Percentiles rank a stretch among this genome's conserved stretches.
Evolutionary conservation across 2,797 vertebrate genomes (phyloP).

Genomic region (Ctenosaura bakeri): DNA sequence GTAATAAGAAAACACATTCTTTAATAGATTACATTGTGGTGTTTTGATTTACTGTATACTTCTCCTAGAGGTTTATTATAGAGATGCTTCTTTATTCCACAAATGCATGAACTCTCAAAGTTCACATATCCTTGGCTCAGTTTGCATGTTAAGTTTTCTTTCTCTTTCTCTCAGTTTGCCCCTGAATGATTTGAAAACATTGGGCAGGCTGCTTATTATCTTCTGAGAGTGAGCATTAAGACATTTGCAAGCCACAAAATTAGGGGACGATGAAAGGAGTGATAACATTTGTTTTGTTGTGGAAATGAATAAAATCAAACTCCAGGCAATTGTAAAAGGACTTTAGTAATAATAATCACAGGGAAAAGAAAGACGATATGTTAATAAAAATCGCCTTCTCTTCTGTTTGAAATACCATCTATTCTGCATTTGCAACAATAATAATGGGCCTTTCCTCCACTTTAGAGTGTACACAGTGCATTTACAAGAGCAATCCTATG

Average conservation of each 20-base stretch:
- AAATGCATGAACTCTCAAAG: conserved; percentile 20
- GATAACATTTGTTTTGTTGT: conserved; percentile 51
- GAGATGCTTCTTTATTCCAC: neutral
- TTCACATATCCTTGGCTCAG: conserved; percentile 13
- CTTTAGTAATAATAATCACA: conserved; percentile 39
- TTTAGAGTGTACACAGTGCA: conserved; percentile 20
- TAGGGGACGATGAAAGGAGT: conserved; percentile 40
- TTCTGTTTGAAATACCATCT: conserved; percentile 55
- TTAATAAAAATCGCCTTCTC: conserved; percentile 58
- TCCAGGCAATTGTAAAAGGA: conserved; percentile 42
- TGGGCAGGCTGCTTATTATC: conserved; percentile 26
- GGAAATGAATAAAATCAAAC: conserved; percentile 64
- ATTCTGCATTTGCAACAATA: conserved; percentile 56
- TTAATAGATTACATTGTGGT: neutral
- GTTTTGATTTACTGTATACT: neutral
- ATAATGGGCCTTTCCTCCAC: conserved; percentile 42
- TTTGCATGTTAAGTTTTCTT: conserved; percentile 15
- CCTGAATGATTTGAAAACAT: conserved; percentile 41
- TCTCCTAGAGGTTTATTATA: neutral
- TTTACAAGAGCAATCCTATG: conserved; percentile 14
- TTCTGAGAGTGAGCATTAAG: conserved; percentile 51
- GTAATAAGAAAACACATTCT: conserved; percentile 5
- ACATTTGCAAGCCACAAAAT: conserved; percentile 57
- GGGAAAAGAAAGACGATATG: conserved; percentile 43
- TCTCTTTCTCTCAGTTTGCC: neutral